Conservation (phyloP, 2,888 invertebrate genomes). For the Phasia obesa region DNA sequence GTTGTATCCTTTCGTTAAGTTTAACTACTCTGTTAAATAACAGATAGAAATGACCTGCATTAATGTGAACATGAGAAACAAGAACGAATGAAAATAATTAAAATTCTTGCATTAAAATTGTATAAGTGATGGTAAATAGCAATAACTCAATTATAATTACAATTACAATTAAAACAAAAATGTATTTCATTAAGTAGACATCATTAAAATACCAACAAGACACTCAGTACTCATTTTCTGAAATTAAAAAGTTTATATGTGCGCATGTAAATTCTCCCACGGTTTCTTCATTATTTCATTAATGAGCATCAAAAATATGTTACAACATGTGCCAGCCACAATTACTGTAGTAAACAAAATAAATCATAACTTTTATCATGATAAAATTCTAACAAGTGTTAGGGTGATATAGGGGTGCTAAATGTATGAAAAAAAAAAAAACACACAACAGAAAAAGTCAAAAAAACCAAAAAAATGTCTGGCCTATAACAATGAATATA, state of each 20-base stretch:
- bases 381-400: slow-evolving; percentile 36
- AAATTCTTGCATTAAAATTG: slow-evolving; percentile 13
- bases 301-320: slow-evolving; percentile 1
- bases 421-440: slow-evolving; percentile 33
- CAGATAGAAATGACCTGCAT: slow-evolving; percentile 48
- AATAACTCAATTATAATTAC: no score
- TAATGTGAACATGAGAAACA: slow-evolving; percentile 16
- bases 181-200: no score
- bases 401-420: slow-evolving; percentile 55
- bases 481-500: slow-evolving; percentile 63
- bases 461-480: slow-evolving; percentile 14
- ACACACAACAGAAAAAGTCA: not conserved
- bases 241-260: not conserved
- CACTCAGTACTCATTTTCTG: not conserved
- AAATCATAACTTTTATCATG: slow-evolving; percentile 6
- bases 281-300: not conserved
- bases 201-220: not conserved
- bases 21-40: not conserved
- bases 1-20: slow-evolving; percentile 32
- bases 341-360: slow-evolving; percentile 19
- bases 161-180: no score
- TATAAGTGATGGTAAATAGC: not conserved
- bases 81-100: not conserved
- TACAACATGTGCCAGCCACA: slow-evolving; percentile 24
- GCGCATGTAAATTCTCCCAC: not conserved